Percentiles rank a stretch among this genome's conserved stretches.
Conservation (phyloP, 2,888 invertebrate genomes). For the Saturnia japonica region DNA sequence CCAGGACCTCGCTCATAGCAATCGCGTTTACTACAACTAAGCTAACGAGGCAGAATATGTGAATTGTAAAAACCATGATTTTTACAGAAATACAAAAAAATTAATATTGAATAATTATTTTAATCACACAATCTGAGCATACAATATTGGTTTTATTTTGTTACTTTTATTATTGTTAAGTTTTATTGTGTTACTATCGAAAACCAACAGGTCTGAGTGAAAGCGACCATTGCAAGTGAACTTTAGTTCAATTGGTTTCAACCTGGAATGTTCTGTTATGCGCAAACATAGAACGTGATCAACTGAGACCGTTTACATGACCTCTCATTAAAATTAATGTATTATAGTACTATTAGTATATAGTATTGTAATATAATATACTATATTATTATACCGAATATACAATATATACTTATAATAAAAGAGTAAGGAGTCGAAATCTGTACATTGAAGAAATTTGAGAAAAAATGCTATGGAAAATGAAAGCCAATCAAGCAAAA, state of each 20-base stretch:
- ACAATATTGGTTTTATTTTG: not conserved
- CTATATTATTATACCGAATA: too few relatives aligned
- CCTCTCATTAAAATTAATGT: constrained; percentile 19
- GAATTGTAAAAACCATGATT: not conserved
- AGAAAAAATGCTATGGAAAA: too few relatives aligned
- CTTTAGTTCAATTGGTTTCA: constrained; percentile 60
- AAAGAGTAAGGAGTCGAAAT: too few relatives aligned
- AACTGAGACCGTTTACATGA: constrained; percentile 34
- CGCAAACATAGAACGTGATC: constrained; percentile 42
- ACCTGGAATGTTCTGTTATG: constrained; percentile 49
- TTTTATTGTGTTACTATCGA: not conserved
- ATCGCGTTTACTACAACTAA: too few relatives aligned
- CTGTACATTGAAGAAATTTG: too few relatives aligned
- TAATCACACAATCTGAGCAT: too few relatives aligned
- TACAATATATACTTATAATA: too few relatives aligned
- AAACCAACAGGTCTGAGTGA: constrained; percentile 45
- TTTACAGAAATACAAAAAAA: not conserved
- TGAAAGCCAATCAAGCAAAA: too few relatives aligned
- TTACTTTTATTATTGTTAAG: not conserved
- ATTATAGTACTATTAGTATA: too few relatives aligned
- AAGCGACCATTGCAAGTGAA: constrained; percentile 64
- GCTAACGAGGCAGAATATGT: too few relatives aligned
- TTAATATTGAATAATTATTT: not conserved
- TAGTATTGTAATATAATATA: too few relatives aligned
- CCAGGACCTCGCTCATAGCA: too few relatives aligned